phyloP scores from a whole-genome alignment of 2,113 vertebrate genomes.

The Tupaia tana region DNA sequence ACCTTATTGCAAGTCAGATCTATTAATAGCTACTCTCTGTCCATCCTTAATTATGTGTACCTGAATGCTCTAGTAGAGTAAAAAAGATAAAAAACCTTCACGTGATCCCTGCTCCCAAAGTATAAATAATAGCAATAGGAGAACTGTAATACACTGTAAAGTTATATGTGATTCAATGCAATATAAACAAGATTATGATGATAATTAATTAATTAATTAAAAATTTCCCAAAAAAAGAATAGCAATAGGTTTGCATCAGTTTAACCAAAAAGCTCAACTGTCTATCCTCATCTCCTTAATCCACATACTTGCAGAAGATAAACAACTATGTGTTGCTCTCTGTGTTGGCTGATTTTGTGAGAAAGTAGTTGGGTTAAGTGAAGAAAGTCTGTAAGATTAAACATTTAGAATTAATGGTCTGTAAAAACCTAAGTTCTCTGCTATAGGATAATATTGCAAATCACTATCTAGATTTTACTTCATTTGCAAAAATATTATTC shows the following conservation, averaged over 20 bases:
- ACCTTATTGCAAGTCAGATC: neutral
- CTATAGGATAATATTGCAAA: neutral
- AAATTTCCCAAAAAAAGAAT: neutral
- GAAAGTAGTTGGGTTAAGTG: neutral
- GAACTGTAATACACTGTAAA: neutral
- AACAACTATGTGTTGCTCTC: neutral
- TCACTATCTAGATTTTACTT: neutral
- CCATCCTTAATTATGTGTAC: neutral
- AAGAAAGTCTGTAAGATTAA: neutral
- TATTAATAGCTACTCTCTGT: neutral
- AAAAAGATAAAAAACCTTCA: neutral
- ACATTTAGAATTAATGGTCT: neutral
- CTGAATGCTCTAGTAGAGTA: neutral
- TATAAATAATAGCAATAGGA: neutral
- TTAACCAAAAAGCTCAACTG: neutral
- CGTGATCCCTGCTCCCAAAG: neutral
- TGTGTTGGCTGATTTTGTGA: neutral
- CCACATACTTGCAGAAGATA: neutral
- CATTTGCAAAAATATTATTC: constrained; percentile 6
- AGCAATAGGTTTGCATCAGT: neutral
- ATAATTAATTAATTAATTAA: no score
- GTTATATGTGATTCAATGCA: no score
- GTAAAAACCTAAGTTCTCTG: constrained; percentile 3
- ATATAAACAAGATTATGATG: no score
- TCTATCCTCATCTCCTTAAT: neutral